These are phyloP conservation scores for Phalera bucephala DNA, from an alignment of 2,888 invertebrate genomes.

Conservation along the genomic window DNA sequence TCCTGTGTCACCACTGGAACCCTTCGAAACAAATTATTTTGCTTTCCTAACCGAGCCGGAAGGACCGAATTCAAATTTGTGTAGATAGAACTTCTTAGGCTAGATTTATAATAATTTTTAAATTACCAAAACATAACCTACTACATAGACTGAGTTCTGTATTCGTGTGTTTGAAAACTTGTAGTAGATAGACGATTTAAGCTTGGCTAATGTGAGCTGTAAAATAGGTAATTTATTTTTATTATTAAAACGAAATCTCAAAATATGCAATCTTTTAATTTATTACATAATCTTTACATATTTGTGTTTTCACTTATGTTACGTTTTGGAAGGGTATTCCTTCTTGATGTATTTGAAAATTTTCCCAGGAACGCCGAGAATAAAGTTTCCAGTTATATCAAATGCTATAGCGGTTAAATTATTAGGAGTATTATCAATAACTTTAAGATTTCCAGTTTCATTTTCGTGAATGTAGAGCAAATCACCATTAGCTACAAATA, in stretches of 20 bases:
- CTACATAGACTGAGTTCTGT: constrained; percentile 5
- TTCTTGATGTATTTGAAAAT: constrained; percentile 57
- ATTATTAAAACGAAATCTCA: constrained; percentile 32
- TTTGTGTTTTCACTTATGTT: no score
- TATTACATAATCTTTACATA: no score
- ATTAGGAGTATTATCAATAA: constrained; percentile 50
- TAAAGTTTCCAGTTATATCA: constrained; percentile 53
- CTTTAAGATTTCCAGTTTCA: constrained; percentile 48
- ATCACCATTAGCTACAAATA: constrained; percentile 59
- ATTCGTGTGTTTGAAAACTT: neutral
- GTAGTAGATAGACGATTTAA: constrained; percentile 2
- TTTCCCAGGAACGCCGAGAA: constrained; percentile 56
- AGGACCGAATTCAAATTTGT: no score
- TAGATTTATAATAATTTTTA: no score
- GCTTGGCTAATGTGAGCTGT: constrained; percentile 13
- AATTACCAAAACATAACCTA: no score
- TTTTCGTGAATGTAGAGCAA: constrained; percentile 61
- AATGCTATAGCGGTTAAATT: constrained; percentile 65
- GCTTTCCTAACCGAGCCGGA: no score
- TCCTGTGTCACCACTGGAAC: no score
- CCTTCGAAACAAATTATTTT: no score
- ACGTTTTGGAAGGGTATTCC: no score
- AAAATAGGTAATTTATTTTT: constrained; percentile 38
- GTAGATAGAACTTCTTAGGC: no score
- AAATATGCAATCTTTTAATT: constrained; percentile 5